Evolutionary conservation across 2,888 invertebrate species (phyloP).

Genomic region (Marasmarcha lunaedactyla): DNA sequence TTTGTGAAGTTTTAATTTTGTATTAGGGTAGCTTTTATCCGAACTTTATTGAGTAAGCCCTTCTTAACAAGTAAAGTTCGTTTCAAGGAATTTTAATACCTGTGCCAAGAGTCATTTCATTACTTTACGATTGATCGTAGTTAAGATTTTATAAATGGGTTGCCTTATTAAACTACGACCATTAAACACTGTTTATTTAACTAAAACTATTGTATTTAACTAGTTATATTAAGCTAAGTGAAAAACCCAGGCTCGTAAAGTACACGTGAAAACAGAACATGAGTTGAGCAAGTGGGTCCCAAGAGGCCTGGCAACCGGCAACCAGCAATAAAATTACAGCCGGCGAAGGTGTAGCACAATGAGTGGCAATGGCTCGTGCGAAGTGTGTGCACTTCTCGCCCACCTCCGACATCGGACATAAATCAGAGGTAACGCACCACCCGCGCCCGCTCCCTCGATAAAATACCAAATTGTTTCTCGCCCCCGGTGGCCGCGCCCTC

Average conservation of each 20-base stretch:
- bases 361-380: constrained; percentile 34
- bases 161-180: too few species aligned
- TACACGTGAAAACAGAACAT: too few species aligned
- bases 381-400: constrained; percentile 50
- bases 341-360: constrained; percentile 14
- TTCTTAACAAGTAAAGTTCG: constrained; percentile 11
- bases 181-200: too few species aligned
- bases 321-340: constrained; percentile 13
- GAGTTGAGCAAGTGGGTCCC: too few species aligned
- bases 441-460: constrained; percentile 49
- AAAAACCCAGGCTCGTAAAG: too few species aligned
- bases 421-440: constrained; percentile 56
- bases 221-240: too few species aligned
- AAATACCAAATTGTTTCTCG: constrained; percentile 69
- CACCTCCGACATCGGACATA: constrained; percentile 47
- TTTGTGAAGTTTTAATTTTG: constrained; percentile 28
- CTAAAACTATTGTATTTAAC: too few species aligned
- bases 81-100: too few species aligned
- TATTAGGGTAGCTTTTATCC: constrained; percentile 33
- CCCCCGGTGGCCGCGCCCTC: constrained; percentile 65
- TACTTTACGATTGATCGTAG: too few species aligned
- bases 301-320: too few species aligned
- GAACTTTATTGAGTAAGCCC: constrained; percentile 22
- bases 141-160: too few species aligned
- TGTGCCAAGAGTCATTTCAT: too few species aligned